Evolutionary conservation across 2,888 invertebrate species (phyloP), one percentile per base, ranked within the genome.

Genomic region (Dromius quadrimaculatus): DNA sequence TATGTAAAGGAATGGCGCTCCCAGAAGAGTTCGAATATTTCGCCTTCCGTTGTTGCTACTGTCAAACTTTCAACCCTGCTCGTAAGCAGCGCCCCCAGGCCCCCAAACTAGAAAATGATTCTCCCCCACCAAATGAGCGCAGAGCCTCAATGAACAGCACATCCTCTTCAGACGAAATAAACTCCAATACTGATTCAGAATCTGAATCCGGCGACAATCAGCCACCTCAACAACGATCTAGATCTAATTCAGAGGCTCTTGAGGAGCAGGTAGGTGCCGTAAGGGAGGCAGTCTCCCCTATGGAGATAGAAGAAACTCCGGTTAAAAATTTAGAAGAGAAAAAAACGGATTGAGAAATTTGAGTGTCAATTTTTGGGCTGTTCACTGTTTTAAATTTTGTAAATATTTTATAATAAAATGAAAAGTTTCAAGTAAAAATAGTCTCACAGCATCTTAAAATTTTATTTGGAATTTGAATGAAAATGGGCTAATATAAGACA

Each of bases 11-110:
- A 59, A 90, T 91, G 91, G 88, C 90, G 70, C 84, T 90, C 76
- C 85, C 86, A 57, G 90, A 91, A 74, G 90, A 90, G 77, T 91
- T 88, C 76, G 91, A 91, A 72, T 92, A 87, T 78, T 83, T 89
- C 73, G 93, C 93, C 47, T 99, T 93, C 83, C 87, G 90, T 61
- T 99, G 98, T 82, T 94, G 94, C 76, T 97, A 96, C 83, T 98
- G 98, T 82, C 90, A 89, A 71, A 85, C 87, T 28, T 86, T 92
- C 79, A 97, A 98, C 85, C 92, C 93, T 20, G 92, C 97, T n/a
- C 87, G 92, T 72, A 96, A 96, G 80, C 90, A 92, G 78, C 88
- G 92, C 32, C 95, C 94, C 0, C 85, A 87, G 38, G 94, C 94
- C 20, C 95, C 95, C 0, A 84, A 83, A 78, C 77, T 86, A 71